These are phyloP conservation scores for Thyatira batis DNA, from an alignment of 2,888 invertebrate genomes.

Conservation along the genomic window DNA sequence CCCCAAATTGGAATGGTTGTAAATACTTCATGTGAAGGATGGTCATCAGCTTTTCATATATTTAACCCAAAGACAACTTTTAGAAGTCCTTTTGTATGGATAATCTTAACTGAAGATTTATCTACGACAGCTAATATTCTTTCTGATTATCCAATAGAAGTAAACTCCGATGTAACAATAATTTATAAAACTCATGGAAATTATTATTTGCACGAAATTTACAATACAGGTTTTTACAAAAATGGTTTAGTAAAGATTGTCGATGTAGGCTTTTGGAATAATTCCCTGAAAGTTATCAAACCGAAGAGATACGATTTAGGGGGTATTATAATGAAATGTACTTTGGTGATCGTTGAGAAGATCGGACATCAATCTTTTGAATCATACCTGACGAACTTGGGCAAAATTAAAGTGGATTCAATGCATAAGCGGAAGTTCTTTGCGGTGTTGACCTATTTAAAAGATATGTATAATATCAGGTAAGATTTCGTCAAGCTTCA, in stretches of 20 bases:
- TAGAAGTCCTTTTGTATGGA: constrained; percentile 59
- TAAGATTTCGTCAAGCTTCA: constrained; percentile 46
- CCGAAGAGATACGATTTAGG: constrained; percentile 75
- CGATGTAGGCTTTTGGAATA: constrained; percentile 74
- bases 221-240: constrained; percentile 80
- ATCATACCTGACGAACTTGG: constrained; percentile 76
- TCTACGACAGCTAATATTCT: constrained; percentile 41
- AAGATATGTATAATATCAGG: constrained; percentile 86
- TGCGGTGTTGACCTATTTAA: constrained; percentile 78
- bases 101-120: constrained; percentile 53
- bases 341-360: constrained; percentile 71
- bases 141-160: constrained; percentile 58
- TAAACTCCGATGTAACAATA: constrained; percentile 73
- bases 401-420: constrained; percentile 81
- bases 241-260: constrained; percentile 74
- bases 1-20: constrained; percentile 52
- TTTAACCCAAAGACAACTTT: constrained; percentile 26
- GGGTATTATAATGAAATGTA: constrained; percentile 79
- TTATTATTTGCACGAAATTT: constrained; percentile 69
- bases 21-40: constrained; percentile 52
- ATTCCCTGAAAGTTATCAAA: constrained; percentile 50
- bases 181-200: constrained; percentile 33
- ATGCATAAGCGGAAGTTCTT: constrained; percentile 85
- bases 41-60: constrained; percentile 40
- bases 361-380: constrained; percentile 67